Evolutionary conservation across 2,113 vertebrate species (phyloP), one percentile per base, ranked within the genome.

Genomic region (Myotis lucifugus): DNA sequence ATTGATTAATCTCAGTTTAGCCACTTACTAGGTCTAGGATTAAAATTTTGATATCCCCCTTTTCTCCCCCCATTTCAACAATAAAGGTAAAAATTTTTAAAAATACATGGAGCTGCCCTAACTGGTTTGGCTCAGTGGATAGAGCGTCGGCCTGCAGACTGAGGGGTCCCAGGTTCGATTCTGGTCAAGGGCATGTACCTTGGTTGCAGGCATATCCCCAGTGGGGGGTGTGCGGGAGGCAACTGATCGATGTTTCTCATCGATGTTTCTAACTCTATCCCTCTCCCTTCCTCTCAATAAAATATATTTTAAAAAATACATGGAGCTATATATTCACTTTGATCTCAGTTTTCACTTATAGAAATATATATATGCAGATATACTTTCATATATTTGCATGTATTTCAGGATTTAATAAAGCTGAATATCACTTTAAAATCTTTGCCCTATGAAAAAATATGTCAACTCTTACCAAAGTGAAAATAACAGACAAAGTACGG

Each of bases 401-500:
- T 88, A 79, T 90, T 86, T 92, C 11, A 72, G 14, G 6, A 70
- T 72, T 88, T 73, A 61, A 74, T 81, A 76, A 72, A 77, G 21
- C 1, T 89, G 21, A 85, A 37, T 82, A 66, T 88, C 27, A 61
- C 17, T 19, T 95, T 59, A 59, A 59, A 59, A 59, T 25, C 25
- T 59, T 92, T 77, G 27, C n/a, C 84, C 34, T 64, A 50, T 86
- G 56, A 96, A 91, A 77, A 14, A 91, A 67, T 67, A 90, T 64
- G 66, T 86, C 74, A 79, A 70, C 48, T 84, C 74, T 69, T 59
- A 83, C 18, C 64, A 89, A 89, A 94, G 21, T 69, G 52, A 25
- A 96, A 95, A 91, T 54, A 91, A 93, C 72, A 94, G 78, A 79
- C 78, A 94, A 83, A 79, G 37, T 85, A 52, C 46, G 5, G 77